Percentiles rank a stretch among this genome's conserved stretches.
phyloP scores from a whole-genome alignment of 2,113 vertebrate species.

The Chionis minor region DNA sequence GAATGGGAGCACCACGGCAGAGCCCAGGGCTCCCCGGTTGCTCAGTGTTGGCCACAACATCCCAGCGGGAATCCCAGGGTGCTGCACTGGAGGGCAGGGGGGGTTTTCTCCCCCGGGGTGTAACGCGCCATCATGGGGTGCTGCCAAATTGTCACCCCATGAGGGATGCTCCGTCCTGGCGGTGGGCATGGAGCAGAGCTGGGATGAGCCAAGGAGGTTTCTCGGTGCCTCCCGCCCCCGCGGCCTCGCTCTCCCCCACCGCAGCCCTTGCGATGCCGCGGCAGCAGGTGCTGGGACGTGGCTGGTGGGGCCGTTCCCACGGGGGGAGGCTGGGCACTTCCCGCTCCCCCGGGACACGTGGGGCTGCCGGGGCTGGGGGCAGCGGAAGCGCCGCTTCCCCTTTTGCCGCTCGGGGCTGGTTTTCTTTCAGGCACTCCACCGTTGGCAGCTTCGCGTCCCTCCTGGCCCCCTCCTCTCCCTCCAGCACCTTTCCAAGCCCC shows the following conservation, averaged over 20 bases:
- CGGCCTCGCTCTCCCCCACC: accelerated
- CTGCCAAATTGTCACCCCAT: accelerated
- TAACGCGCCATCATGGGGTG: accelerated
- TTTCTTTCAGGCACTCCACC: background rate
- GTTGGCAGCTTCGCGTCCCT: accelerated
- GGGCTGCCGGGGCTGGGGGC: accelerated
- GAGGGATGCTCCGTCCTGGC: background rate
- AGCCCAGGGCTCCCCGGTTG: background rate
- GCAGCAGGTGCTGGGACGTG: accelerated
- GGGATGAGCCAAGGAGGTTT: background rate
- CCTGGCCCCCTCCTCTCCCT: background rate
- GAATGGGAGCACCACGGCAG: accelerated
- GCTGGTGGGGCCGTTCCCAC: background rate
- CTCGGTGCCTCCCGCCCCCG: accelerated
- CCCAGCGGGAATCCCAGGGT: background rate
- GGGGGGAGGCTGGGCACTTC: background rate
- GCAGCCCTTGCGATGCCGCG: accelerated
- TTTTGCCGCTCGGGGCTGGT: accelerated
- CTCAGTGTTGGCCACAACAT: accelerated
- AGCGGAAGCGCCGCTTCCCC: background rate
- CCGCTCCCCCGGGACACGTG: background rate
- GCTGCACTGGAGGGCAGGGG: background rate
- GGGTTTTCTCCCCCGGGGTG: accelerated
- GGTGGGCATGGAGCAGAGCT: accelerated
- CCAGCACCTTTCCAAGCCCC: accelerated